Evolutionary conservation across 2,888 invertebrate species (phyloP).

Genomic region (Agrypnus murinus): DNA sequence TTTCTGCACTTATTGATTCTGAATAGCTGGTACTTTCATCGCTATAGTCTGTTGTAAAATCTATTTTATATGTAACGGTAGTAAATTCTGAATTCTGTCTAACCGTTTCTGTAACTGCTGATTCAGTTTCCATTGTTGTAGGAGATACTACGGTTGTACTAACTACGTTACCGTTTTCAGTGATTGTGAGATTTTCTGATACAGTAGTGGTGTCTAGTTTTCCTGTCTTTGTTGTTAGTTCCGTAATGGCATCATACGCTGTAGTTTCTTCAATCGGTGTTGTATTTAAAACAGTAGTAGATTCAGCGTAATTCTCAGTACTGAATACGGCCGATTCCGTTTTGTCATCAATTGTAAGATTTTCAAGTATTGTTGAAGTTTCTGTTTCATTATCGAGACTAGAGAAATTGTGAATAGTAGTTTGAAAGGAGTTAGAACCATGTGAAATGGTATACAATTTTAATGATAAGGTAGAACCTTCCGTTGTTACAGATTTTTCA

Average conservation of each 20-base stretch:
- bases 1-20: not conserved
- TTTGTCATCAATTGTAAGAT: not conserved
- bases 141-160: not conserved
- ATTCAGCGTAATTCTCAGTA: not conserved
- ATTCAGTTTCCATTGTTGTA: slow-evolving; percentile 26
- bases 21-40: not conserved
- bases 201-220: not conserved
- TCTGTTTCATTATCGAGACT: not conserved
- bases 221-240: not conserved
- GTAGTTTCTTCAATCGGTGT: not conserved
- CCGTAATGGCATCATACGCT: not conserved
- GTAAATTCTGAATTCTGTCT: slow-evolving; percentile 10
- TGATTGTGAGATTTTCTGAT: not conserved
- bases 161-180: not conserved
- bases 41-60: not conserved
- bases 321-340: not conserved
- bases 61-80: slow-evolving; percentile 7
- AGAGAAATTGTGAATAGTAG: not conserved
- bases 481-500: slow-evolving; percentile 19
- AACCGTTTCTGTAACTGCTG: slow-evolving; percentile 19
- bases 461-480: slow-evolving; percentile 11
- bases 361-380: slow-evolving; percentile 19
- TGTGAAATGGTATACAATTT: slow-evolving; percentile 19
- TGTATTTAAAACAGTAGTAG: not conserved
- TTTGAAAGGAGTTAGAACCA: not conserved